These are phyloP conservation scores for Torymus texanus DNA, from an alignment of 2,888 invertebrate species.

Conservation along the genomic window DNA sequence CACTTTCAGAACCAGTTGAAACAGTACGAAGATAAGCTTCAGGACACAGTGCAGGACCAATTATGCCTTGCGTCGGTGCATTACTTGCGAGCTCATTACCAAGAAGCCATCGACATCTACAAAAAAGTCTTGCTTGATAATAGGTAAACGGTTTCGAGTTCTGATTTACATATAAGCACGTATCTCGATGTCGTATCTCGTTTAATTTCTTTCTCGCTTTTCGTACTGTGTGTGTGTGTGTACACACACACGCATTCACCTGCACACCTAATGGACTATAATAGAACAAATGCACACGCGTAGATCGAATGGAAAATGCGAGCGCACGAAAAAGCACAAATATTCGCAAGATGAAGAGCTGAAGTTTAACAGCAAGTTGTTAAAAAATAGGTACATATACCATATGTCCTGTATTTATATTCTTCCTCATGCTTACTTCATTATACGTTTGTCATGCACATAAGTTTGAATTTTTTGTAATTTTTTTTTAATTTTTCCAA, in stretches of 20 bases:
- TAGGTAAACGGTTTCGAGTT: constrained; percentile 78
- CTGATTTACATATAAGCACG: not conserved
- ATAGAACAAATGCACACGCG: not conserved
- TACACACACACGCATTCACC: too few relatives aligned
- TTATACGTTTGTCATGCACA: not conserved
- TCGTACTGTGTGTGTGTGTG: not conserved
- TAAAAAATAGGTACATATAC: constrained; percentile 42
- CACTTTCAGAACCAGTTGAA: constrained; percentile 35
- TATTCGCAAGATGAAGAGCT: constrained; percentile 23
- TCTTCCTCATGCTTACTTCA: not conserved
- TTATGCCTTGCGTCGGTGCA: constrained; percentile 96
- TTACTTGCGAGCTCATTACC: constrained; percentile 96
- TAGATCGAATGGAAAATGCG: constrained; percentile 12
- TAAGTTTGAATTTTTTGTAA: not conserved
- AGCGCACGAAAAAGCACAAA: constrained; percentile 8
- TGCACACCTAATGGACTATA: too few relatives aligned
- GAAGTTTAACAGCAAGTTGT: constrained; percentile 22
- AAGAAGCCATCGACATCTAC: constrained; percentile 99
- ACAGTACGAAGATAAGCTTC: constrained; percentile 60
- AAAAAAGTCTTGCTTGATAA: constrained; percentile 94
- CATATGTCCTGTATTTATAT: not conserved
- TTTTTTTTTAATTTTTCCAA: not conserved
- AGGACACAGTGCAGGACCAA: constrained; percentile 94
- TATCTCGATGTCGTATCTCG: not conserved
- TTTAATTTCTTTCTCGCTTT: constrained; percentile 1